phyloP scores from a whole-genome alignment of 2,888 invertebrate genomes.

The Nomada ruficornis region DNA sequence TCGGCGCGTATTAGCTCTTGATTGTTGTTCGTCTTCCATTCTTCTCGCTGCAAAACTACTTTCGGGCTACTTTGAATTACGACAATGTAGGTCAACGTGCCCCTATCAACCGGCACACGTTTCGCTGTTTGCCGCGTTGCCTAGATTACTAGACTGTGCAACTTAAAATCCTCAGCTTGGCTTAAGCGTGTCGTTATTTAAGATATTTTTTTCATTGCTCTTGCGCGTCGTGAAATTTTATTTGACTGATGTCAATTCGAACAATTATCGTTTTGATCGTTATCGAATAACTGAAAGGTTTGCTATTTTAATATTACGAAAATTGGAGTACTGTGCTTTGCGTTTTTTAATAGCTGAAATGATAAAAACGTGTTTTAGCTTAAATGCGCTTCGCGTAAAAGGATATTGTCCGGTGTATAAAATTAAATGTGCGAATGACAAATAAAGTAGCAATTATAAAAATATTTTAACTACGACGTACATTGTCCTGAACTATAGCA shows the following conservation, averaged over 20 bases:
- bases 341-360: not conserved
- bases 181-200: slow-evolving; percentile 3
- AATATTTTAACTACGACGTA: too few species aligned
- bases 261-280: not conserved
- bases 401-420: too few species aligned
- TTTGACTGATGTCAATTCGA: too few species aligned
- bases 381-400: too few species aligned
- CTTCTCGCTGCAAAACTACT: slow-evolving; percentile 22
- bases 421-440: too few species aligned
- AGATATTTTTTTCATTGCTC: not conserved
- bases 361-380: too few species aligned
- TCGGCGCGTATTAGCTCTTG: slow-evolving; percentile 24
- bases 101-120: slow-evolving; percentile 48
- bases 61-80: slow-evolving; percentile 46
- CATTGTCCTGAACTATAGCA: too few species aligned
- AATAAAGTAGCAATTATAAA: too few species aligned
- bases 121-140: slow-evolving; percentile 44
- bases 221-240: not conserved
- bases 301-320: not conserved
- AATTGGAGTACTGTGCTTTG: not conserved
- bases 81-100: slow-evolving; percentile 60
- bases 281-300: not conserved
- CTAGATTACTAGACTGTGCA: slow-evolving; percentile 39
- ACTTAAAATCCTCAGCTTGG: slow-evolving; percentile 33
- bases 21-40: slow-evolving; percentile 40